Conservation (phyloP, 2,113 vertebrate genomes). For the Hippocampus guttulatus region DNA sequence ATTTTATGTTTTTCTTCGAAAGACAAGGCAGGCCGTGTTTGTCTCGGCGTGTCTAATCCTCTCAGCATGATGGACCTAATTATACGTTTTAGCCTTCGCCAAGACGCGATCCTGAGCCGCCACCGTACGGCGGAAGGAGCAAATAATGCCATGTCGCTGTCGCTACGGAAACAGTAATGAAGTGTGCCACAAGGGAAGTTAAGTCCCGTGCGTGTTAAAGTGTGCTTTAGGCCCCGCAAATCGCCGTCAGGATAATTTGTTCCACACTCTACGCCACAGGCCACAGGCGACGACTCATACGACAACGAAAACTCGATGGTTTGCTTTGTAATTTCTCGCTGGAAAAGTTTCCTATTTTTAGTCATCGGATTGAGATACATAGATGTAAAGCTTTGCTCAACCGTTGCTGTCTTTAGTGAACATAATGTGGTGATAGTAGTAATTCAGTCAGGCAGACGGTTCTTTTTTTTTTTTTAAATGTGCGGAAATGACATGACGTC, state of each 20-base stretch:
- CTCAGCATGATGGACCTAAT: slow-evolving; percentile 45
- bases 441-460: no score
- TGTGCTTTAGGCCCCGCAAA: slow-evolving; percentile 1
- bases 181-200: slow-evolving; percentile 18
- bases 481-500: no score
- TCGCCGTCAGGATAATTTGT: slow-evolving; percentile 17
- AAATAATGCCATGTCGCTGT: slow-evolving; percentile 28
- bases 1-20: slow-evolving; percentile 6
- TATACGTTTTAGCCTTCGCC: slow-evolving; percentile 38
- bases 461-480: no score
- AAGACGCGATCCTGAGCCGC: slow-evolving; percentile 29
- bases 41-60: slow-evolving; percentile 41
- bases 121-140: background rate
- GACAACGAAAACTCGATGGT: background rate
- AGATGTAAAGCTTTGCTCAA: no score
- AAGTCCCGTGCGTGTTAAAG: slow-evolving; percentile 13
- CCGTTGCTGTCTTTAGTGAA: no score
- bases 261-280: background rate
- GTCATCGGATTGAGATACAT: background rate
- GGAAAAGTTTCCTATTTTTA: background rate
- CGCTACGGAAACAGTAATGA: slow-evolving; percentile 56
- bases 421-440: no score
- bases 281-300: background rate
- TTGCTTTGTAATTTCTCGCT: background rate
- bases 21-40: slow-evolving; percentile 22